Evolutionary conservation across 1,140 invertebrate species (phyloP).

Genomic region (Acarapis woodi): DNA sequence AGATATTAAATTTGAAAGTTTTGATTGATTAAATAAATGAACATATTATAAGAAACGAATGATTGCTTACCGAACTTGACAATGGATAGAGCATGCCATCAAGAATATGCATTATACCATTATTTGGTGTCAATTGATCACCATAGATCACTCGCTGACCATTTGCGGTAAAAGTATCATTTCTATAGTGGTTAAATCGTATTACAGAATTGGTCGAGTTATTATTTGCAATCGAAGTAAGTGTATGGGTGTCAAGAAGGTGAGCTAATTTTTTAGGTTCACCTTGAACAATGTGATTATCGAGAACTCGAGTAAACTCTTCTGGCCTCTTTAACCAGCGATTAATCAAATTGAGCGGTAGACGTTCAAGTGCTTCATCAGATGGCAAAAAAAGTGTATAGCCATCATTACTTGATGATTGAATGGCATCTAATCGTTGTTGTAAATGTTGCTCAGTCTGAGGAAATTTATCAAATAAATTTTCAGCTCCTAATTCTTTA

Average conservation of each 20-base stretch:
- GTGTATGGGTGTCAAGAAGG: constrained; percentile 9
- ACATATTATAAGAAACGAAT: too few relatives aligned
- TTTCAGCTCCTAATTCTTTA: too few relatives aligned
- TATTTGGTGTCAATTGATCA: constrained; percentile 12
- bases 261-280: too few relatives aligned
- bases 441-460: too few relatives aligned
- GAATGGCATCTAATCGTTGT: too few relatives aligned
- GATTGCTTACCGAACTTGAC: too few relatives aligned
- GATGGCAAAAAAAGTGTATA: constrained; percentile 14
- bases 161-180: constrained; percentile 13
- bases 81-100: constrained; percentile 14
- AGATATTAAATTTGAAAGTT: too few relatives aligned
- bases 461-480: too few relatives aligned
- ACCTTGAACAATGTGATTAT: constrained; percentile 11
- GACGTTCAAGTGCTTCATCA: constrained; percentile 12
- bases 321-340: constrained; percentile 10
- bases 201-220: constrained; percentile 5
- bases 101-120: constrained; percentile 13
- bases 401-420: too few relatives aligned
- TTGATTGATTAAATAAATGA: too few relatives aligned
- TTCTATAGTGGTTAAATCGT: constrained; percentile 8
- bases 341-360: constrained; percentile 11
- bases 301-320: constrained; percentile 6
- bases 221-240: constrained; percentile 1
- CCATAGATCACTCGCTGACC: constrained; percentile 12